Percentiles rank a stretch among this genome's conserved stretches.
Conservation (phyloP, 2,113 vertebrate genomes). For the Emydocephalus ijimae region DNA sequence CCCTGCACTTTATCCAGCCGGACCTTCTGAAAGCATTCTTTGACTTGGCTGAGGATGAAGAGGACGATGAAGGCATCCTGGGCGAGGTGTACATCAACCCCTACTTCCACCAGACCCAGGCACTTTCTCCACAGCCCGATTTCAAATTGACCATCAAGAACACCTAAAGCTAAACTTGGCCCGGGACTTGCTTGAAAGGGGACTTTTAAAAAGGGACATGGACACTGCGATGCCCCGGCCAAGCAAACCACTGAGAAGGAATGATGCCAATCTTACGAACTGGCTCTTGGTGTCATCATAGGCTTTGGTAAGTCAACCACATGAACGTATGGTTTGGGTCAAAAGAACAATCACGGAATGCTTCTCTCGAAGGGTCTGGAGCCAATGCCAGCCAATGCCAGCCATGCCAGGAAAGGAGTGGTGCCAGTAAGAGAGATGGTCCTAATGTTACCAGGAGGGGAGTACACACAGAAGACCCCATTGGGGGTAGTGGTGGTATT, state of each 20-base stretch:
- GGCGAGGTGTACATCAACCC: conserved; percentile 40
- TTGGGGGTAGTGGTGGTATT: neutral
- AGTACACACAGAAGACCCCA: neutral
- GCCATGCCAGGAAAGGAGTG: too few relatives aligned
- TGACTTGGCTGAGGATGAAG: conserved; percentile 67
- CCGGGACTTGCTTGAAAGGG: neutral
- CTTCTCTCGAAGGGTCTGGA: neutral
- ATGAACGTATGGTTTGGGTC: neutral
- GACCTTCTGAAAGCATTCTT: conserved; percentile 81
- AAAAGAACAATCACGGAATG: neutral
- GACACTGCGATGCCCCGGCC: neutral
- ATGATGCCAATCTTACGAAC: too few relatives aligned
- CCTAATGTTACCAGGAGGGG: neutral
- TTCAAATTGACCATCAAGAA: neutral
- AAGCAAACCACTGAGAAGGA: neutral
- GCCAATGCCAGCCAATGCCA: neutral
- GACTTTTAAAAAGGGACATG: neutral
- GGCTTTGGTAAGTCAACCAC: neutral
- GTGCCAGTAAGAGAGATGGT: neutral
- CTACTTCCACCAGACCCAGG: fast-evolving
- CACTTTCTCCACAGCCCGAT: neutral
- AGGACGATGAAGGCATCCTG: conserved; percentile 54
- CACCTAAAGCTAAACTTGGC: conserved; percentile 31
- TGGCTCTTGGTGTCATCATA: neutral
- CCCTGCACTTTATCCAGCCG: conserved; percentile 67